Evolutionary conservation across 2,888 invertebrate species (phyloP), one percentile per base, ranked within the genome.

Genomic region (Cactoblastis cactorum): DNA sequence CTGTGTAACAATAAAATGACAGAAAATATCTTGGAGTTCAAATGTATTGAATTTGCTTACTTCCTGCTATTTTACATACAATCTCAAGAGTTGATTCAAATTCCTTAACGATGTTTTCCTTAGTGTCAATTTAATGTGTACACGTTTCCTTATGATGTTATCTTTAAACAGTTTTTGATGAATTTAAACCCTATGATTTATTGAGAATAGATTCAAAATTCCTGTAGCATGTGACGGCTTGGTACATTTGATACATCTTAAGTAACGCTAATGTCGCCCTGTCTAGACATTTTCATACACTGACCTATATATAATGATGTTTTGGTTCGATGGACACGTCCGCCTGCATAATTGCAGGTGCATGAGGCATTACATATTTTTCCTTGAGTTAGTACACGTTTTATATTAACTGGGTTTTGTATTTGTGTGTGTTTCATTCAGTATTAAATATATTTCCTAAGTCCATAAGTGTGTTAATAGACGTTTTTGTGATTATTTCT

Each of bases 371-470:
- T 32, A 9, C 43, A 15, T 43, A 15, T 39, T 22, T 12, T 37
- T 39, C 22, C 39, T 43, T 17, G 43, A 28, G 43, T 43, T 28
- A 6, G 28, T 17, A 17, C 43, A 28, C 14, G 22, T 41, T n/a
- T 37, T 9, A 17, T 17, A 57, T 51, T 53, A 57, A 55, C 49
- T 52, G 43, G 34, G 43, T 28, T 15, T 9, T 15, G 14, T 24
- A 24, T 22, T 43, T 14, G 14, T 45, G 17, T 33, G 17, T 45
- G n/a, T 45, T 32, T 18, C 9, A 28, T 34, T 32, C n/a, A 12
- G 14, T 18, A n/a, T 19, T 39, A 1, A 1, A 11, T 17, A 11
- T 28, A 9, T 6, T 28, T 8, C 3, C 28, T 2, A 28, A 1
- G 28, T 28, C 9, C 28, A 6, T 28, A 22, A 22, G 3, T 22